A percentile compares a stretch with the other conserved stretches of the same genome.
These are phyloP conservation scores for Trichopoda pennipes DNA, from an alignment of 2,888 invertebrate species.

Conservation along the genomic window DNA sequence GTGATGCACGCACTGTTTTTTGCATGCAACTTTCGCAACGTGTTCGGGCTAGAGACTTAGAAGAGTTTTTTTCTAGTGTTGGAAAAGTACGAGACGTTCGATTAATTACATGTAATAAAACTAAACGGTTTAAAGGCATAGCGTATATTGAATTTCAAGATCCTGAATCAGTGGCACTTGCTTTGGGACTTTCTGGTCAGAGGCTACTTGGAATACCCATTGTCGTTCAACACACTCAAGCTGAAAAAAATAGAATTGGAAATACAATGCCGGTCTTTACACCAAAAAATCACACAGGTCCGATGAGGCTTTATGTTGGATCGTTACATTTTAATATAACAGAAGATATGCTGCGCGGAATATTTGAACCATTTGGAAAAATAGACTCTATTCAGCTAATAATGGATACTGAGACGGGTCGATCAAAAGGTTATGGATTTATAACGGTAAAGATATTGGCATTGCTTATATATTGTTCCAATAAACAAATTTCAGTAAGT, in stretches of 20 bases:
- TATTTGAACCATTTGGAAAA: constrained; percentile 99
- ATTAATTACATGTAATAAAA: constrained; percentile 99
- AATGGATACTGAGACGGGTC: constrained; percentile 95
- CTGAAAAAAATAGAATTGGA: constrained; percentile 95
- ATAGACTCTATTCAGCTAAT: constrained; percentile 97
- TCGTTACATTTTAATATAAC: constrained; percentile 99
- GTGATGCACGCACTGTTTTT: constrained; percentile 99
- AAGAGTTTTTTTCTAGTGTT: constrained; percentile 99
- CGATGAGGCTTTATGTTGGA: constrained; percentile 98
- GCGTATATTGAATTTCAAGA: constrained; percentile 99
- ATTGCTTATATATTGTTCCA: not conserved
- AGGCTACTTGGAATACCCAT: constrained; percentile 97
- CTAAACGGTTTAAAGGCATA: constrained; percentile 98
- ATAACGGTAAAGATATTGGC: constrained; percentile 88
- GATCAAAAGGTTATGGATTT: constrained; percentile 98
- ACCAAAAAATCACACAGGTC: constrained; percentile 94
- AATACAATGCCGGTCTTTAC: constrained; percentile 91
- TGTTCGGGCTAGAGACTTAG: constrained; percentile 95
- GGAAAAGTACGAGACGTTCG: constrained; percentile 99
- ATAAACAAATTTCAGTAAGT: not conserved
- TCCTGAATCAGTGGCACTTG: constrained; percentile 97
- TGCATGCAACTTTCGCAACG: constrained; percentile 98
- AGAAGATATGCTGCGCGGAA: constrained; percentile 98
- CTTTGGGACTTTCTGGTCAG: constrained; percentile 97
- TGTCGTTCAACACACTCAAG: constrained; percentile 98